Conservation (phyloP, 2,888 invertebrate species). For the Schrankia costaestrigalis region DNA sequence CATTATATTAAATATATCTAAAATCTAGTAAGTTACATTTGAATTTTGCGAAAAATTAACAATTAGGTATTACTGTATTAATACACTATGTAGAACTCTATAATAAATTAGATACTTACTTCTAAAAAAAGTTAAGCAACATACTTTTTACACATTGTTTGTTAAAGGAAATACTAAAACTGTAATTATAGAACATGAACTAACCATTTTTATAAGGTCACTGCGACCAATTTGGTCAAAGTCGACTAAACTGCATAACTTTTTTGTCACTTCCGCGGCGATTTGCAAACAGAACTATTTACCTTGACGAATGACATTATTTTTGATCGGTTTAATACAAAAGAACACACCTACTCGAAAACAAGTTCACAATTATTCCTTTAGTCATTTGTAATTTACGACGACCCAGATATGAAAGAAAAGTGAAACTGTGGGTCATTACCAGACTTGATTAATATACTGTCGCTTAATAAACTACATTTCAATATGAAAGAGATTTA, state of each 20-base stretch:
- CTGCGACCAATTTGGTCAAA: slow-evolving; percentile 41
- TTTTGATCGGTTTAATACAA: slow-evolving; percentile 27
- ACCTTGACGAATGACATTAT: slow-evolving; percentile 44
- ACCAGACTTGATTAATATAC: slow-evolving; percentile 45
- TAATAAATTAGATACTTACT: no score
- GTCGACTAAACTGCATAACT: slow-evolving; percentile 38
- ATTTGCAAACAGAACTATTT: slow-evolving; percentile 42
- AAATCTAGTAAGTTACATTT: no score
- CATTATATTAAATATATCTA: no score
- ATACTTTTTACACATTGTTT: no score
- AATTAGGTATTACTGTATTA: no score
- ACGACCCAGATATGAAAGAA: slow-evolving; percentile 47
- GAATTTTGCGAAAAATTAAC: no score
- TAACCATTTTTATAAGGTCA: slow-evolving; percentile 42
- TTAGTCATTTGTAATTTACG: slow-evolving; percentile 40
- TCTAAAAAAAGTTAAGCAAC: no score
- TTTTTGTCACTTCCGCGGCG: slow-evolving; percentile 51
- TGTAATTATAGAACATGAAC: slow-evolving; percentile 28
- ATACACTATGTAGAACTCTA: no score
- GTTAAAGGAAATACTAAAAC: no score
- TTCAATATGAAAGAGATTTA: slow-evolving; percentile 41
- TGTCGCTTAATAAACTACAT: slow-evolving; percentile 42
- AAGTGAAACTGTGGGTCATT: slow-evolving; percentile 55
- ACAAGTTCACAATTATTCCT: slow-evolving; percentile 41
- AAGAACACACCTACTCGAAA: slow-evolving; percentile 45